A percentile compares a stretch with the other conserved stretches of the same genome.
phyloP scores from a whole-genome alignment of 2,888 invertebrate genomes.

The Ecdyonurus torrentis region DNA sequence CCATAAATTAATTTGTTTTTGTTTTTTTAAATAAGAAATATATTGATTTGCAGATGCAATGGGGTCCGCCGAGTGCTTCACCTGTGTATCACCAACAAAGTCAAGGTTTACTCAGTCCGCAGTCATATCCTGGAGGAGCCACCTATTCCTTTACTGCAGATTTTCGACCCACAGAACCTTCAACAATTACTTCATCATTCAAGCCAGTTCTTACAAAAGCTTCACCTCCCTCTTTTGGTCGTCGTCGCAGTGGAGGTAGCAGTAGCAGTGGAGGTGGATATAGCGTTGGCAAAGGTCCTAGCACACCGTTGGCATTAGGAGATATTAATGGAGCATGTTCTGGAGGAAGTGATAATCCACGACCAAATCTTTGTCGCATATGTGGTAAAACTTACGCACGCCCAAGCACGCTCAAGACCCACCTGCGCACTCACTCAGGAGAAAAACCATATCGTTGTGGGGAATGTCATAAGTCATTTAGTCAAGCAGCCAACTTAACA shows the following conservation, averaged over 20 bases:
- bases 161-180: slow-evolving; percentile 40
- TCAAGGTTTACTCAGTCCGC: slow-evolving; percentile 44
- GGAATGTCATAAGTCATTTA: slow-evolving; percentile 92
- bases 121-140: slow-evolving; percentile 42
- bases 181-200: slow-evolving; percentile 26
- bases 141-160: slow-evolving; percentile 75
- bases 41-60: slow-evolving; percentile 41
- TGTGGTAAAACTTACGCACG: slow-evolving; percentile 95
- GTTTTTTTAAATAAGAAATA: no score
- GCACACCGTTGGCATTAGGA: slow-evolving; percentile 20
- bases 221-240: neutral
- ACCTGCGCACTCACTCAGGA: slow-evolving; percentile 89
- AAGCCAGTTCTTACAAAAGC: slow-evolving; percentile 36
- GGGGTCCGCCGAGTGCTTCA: slow-evolving; percentile 34
- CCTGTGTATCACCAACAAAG: slow-evolving; percentile 42
- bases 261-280: slow-evolving; percentile 8
- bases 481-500: slow-evolving; percentile 95
- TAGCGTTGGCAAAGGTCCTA: neutral
- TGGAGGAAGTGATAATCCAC: slow-evolving; percentile 53
- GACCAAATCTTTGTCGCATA: slow-evolving; percentile 69
- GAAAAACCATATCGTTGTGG: slow-evolving; percentile 85
- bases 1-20: no score
- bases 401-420: slow-evolving; percentile 93
- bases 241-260: slow-evolving; percentile 7
- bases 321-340: slow-evolving; percentile 28